phyloP scores from a whole-genome alignment of 2,113 vertebrate species.

The pig (Sus scrofa) region T2T-Sscrofa CM000817.6:68145001-68145500 shows the following conservation, averaged over 20 bases:
- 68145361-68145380: not conserved
- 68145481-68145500: fast-evolving
- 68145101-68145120: not conserved
- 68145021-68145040: not conserved
- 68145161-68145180: fast-evolving
- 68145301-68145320: not conserved
- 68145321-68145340: not conserved
- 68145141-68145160: not conserved
- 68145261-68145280: not conserved
- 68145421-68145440: not conserved
- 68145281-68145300: not conserved
- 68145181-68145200: fast-evolving
- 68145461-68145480: not conserved
- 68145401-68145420: slow-evolving; percentile 25
- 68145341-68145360: not conserved
- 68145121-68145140: fast-evolving
- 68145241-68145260: no score
- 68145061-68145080: not conserved
- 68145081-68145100: not conserved
- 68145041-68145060: not conserved
- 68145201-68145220: fast-evolving
- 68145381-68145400: not conserved
- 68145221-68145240: no score
- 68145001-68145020: no score
- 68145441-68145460: not conserved